Base-by-base conservation (phyloP, 2,113 vertebrate genomes). In the Gallinago paraguaiae region DNA sequence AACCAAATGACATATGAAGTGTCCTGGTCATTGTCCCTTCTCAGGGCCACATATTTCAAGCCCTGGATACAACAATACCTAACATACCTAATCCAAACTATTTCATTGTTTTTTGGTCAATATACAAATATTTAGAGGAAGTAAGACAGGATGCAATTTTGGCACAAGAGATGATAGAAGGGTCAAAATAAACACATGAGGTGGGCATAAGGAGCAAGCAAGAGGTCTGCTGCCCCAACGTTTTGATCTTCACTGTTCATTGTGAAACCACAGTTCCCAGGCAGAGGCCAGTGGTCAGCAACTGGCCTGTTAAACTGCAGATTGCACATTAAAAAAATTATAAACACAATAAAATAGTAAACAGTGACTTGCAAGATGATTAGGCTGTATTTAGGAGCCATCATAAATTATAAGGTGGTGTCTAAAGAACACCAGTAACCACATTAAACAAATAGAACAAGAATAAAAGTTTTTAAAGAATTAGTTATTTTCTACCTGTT, bases 1-100 rank as follows among this genome's bases (percentile, higher is more conserved):
- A 35, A 48, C 8, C 57, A 50, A 27, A 6, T 3, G 28, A 22
- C 57, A 59, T 4, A 7, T 1, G 6, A 28, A 39, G 2, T 1
- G 4, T 15, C 37, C 53, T 24, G 63, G 31, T 37, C 25, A 13
- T 6, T 33, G 51, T 14, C 60, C 23, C 31, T 59, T 61, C 63
- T 46, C 28, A 22, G 46, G 7, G 6, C 5, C 3, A 2, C 54
- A 60, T 45, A 59, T 18, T 45, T 41, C 22, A 41, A 74, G 43
- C 17, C 48, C 39, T 30, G 13, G 30, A 20, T 54, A 31, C 17
- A 24, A 16, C 35, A 59, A 74, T 24, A 74, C 6, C 37, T 28
- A 74, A 33, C 17, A 19, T 23, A 54, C 54, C 24, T 33, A n/a
- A 75, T 8, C 14, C 43, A 53, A 68, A 68, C 9, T 19, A 31